These are phyloP conservation scores for Tiliqua scincoides DNA, from an alignment of 2,113 vertebrate species.

Conservation along the genomic window DNA sequence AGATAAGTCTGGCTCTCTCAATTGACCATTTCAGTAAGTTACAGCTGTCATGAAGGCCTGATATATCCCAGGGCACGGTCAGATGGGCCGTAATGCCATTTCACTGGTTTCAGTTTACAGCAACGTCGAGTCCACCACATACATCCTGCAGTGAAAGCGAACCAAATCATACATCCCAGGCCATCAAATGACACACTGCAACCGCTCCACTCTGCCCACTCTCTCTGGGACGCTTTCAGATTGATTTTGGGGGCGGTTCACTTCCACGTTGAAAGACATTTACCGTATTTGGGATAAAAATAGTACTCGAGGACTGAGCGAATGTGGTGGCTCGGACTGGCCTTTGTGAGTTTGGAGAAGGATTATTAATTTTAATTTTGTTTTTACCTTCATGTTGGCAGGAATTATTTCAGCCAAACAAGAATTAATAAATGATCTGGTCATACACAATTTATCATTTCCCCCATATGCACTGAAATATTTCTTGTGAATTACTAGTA, in stretches of 20 bases:
- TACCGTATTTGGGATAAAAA: conserved; percentile 64
- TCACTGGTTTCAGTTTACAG: conserved; percentile 30
- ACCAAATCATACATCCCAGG: not conserved
- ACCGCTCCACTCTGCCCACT: not conserved
- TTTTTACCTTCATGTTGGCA: conserved; percentile 53
- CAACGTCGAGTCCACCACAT: not conserved
- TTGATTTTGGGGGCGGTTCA: conserved; percentile 35
- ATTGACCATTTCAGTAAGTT: conserved; percentile 25
- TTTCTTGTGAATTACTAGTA: conserved; percentile 4
- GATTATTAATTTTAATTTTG: conserved; percentile 65
- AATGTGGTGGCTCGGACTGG: not conserved
- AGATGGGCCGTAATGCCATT: conserved; percentile 10
- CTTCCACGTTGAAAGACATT: conserved; percentile 59
- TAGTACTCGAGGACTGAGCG: conserved; percentile 16
- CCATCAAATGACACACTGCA: not conserved
- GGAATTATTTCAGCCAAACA: conserved; percentile 63
- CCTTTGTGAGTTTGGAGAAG: conserved; percentile 21
- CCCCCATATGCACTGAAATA: not conserved
- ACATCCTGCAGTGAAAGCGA: conserved; percentile 32
- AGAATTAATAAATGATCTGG: conserved; percentile 65
- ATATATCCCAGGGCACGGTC: conserved; percentile 52
- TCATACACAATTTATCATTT: conserved; percentile 57
- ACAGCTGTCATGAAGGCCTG: conserved; percentile 53
- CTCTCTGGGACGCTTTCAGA: not conserved
- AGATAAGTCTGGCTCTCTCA: conserved; percentile 50